A percentile compares a stretch with the other conserved stretches of the same genome.
Evolutionary conservation across 2,888 invertebrate species (phyloP).

Genomic region (Synanthedon andrenaeformis): DNA sequence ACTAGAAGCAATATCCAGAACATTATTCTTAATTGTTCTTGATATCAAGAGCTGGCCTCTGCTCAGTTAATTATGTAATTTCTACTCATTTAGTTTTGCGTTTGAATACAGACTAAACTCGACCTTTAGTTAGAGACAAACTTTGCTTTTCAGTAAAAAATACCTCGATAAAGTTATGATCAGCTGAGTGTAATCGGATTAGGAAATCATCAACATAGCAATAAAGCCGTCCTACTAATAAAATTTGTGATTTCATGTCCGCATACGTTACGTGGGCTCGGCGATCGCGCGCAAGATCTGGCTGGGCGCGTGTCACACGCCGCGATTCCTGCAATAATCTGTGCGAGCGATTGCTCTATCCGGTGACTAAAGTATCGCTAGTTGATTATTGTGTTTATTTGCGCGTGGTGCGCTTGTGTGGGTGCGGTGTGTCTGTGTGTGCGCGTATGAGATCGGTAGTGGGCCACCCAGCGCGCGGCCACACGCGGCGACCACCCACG

Average conservation of each 20-base stretch:
- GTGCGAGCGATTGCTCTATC: conserved; percentile 61
- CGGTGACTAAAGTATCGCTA: conserved; percentile 68
- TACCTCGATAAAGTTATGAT: background rate
- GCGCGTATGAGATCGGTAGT: conserved; percentile 50
- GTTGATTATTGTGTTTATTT: conserved; percentile 69
- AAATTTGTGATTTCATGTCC: conserved; percentile 26
- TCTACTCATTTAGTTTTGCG: no score
- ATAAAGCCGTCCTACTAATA: conserved; percentile 8
- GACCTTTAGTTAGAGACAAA: no score
- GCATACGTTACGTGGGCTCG: conserved; percentile 10
- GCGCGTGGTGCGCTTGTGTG: conserved; percentile 51
- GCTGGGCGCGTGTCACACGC: conserved; percentile 47
- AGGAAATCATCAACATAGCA: conserved; percentile 27
- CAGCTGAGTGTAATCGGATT: conserved; percentile 25
- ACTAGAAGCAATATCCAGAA: no score
- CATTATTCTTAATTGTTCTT: no score
- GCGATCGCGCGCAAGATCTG: background rate
- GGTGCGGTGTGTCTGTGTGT: conserved; percentile 40
- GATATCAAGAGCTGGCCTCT: no score
- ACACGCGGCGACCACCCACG: conserved; percentile 68
- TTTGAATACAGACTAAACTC: no score
- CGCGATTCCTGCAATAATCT: conserved; percentile 51
- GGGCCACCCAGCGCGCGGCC: conserved; percentile 68
- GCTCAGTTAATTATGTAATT: no score
- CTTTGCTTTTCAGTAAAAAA: no score